phyloP scores from a whole-genome alignment of 2,797 vertebrate genomes.

The Crenichthys baileyi region DNA sequence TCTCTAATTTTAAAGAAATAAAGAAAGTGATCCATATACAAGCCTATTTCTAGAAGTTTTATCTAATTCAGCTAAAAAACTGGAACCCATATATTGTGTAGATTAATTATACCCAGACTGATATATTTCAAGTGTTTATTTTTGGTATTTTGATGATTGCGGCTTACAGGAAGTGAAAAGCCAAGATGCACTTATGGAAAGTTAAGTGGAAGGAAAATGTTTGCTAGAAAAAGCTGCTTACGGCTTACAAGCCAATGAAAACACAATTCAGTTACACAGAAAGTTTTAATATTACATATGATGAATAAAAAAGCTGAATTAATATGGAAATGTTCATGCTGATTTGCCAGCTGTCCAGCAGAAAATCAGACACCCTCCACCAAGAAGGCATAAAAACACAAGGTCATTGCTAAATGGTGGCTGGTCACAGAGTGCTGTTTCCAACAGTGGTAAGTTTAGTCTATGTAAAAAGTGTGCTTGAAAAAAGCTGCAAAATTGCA shows the following conservation, averaged over 20 bases:
- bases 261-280: neutral
- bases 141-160: neutral
- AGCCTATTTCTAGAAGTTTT: neutral
- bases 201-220: neutral
- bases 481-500: neutral
- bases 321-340: too few species aligned
- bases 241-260: neutral
- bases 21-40: neutral
- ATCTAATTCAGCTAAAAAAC: neutral
- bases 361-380: too few species aligned
- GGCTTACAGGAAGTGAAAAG: neutral
- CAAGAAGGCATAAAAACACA: neutral
- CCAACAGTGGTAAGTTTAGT: neutral
- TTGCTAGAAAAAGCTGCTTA: neutral
- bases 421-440: neutral
- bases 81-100: neutral
- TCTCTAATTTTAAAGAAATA: too few species aligned
- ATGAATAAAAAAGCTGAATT: neutral
- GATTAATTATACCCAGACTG: neutral
- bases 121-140: neutral
- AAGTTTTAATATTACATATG: neutral
- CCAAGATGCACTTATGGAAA: neutral
- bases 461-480: neutral
- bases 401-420: neutral
- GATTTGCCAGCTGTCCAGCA: too few species aligned